These are phyloP conservation scores for Augochlora pura DNA, from an alignment of 1,140 invertebrate species.

Conservation along the genomic window DNA sequence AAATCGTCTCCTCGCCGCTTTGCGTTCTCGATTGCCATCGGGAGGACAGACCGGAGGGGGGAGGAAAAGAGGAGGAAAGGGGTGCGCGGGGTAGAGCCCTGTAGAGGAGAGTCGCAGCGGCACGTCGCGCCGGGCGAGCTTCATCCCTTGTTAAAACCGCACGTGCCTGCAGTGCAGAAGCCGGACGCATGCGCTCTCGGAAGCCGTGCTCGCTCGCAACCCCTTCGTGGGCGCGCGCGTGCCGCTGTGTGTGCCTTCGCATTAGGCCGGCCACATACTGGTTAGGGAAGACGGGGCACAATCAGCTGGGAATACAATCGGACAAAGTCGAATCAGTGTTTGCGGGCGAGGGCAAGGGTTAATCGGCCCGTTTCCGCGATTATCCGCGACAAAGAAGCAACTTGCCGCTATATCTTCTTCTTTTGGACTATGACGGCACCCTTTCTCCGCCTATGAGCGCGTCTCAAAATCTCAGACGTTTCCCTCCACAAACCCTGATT, in stretches of 20 bases:
- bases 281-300: background rate
- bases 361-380: background rate
- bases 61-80: too few relatives aligned
- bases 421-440: too few relatives aligned
- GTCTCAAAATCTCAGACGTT: too few relatives aligned
- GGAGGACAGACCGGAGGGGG: too few relatives aligned
- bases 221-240: conserved; percentile 29
- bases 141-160: conserved; percentile 53
- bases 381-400: background rate
- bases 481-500: too few relatives aligned
- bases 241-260: background rate
- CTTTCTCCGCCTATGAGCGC: too few relatives aligned
- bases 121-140: conserved; percentile 16
- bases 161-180: conserved; percentile 58
- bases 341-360: background rate
- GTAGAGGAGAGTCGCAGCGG: background rate
- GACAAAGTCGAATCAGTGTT: background rate
- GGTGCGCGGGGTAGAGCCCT: too few relatives aligned
- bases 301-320: background rate
- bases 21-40: background rate
- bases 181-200: background rate
- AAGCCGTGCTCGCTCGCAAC: too few relatives aligned
- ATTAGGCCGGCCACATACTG: background rate
- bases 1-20: background rate
- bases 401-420: background rate